Percentiles rank a stretch among this genome's conserved stretches.
phyloP scores from a whole-genome alignment of 2,888 invertebrate species.

The Chironomus tentans region DNA sequence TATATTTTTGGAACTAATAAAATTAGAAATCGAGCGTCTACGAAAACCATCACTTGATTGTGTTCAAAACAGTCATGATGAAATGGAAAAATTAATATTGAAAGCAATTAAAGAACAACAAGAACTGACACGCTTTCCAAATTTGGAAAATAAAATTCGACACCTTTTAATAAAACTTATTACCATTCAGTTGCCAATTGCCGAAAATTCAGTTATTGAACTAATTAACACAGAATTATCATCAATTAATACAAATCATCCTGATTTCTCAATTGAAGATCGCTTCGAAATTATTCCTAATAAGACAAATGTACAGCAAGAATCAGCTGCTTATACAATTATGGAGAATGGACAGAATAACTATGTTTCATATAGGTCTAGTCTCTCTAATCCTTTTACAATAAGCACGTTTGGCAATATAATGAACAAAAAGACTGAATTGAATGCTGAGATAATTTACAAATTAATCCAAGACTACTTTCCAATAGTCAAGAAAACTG shows the following conservation, averaged over 20 bases:
- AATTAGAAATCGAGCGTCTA: slow-evolving; percentile 89
- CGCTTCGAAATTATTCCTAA: slow-evolving; percentile 58
- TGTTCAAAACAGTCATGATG: slow-evolving; percentile 96
- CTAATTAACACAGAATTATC: slow-evolving; percentile 94
- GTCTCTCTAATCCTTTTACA: too few relatives aligned
- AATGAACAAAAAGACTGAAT: not conserved
- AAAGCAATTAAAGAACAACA: slow-evolving; percentile 96
- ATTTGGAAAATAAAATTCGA: slow-evolving; percentile 92
- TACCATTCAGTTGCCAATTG: slow-evolving; percentile 84
- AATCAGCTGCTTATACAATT: not conserved
- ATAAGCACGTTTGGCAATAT: not conserved
- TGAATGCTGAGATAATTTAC: slow-evolving; percentile 29
- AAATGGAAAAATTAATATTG: slow-evolving; percentile 98
- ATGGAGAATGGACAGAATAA: slow-evolving; percentile 41
- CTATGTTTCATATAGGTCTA: too few relatives aligned
- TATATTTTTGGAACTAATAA: slow-evolving; percentile 91
- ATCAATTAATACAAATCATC: slow-evolving; percentile 99
- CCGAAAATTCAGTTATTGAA: slow-evolving; percentile 96
- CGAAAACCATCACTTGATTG: slow-evolving; percentile 95
- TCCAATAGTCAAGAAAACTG: not conserved
- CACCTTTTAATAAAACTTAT: slow-evolving; percentile 94
- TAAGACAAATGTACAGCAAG: too few relatives aligned
- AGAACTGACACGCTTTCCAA: slow-evolving; percentile 94
- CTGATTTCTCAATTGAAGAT: slow-evolving; percentile 96
- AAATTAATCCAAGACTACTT: not conserved